Evolutionary conservation across 53 echinoderm and acorn worm species (phyloP), one percentile per base, ranked within the genome.

Genomic region (Henricia sp.): DNA sequence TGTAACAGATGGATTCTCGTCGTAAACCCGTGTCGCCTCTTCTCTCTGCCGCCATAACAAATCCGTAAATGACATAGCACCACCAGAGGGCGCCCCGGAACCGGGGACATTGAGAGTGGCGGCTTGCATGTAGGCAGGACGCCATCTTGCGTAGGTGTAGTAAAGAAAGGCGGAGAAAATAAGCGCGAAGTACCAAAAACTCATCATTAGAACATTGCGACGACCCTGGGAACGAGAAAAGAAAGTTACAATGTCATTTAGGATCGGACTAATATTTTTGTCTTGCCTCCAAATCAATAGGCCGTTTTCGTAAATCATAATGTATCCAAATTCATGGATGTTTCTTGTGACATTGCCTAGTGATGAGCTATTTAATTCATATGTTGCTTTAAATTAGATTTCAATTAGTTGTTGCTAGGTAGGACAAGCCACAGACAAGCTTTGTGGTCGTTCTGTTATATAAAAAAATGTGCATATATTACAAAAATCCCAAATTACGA

Each of bases 91-190:
- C 29, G 12, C 38, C 11, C 74, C 41, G 4, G 38, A 55, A 17
- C 6, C 35, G 0, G 53, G 53, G 19, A 11, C 41, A 55, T 74
- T 25, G 41, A 71, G 46, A 71, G 71, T 32, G 71, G 71, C 28
- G 21, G 44, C 58, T 59, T 84, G 71, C 37, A 84, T 1, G 11
- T 57, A 34, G 33, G 48, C 46, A n/a, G 84, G 84, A 38, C 37
- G 71, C 84, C 84, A 84, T 48, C 32, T 70, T 11, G 82, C 48
- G 63, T 87, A 80, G 9, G 88, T 80, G 73, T 87, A 87, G 59
- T 87, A 87, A 34, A 87, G 56, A 26, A 67, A 78, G 26, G 57
- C 46, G 8, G 82, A 72, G 25, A 68, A 80, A 4, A 80, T 78
- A 5, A 71, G 54, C 21, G 77, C 59, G 25, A 77, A 70, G 56